phyloP scores from a whole-genome alignment of 2,797 vertebrate genomes.

The Vipera ursinii region DNA sequence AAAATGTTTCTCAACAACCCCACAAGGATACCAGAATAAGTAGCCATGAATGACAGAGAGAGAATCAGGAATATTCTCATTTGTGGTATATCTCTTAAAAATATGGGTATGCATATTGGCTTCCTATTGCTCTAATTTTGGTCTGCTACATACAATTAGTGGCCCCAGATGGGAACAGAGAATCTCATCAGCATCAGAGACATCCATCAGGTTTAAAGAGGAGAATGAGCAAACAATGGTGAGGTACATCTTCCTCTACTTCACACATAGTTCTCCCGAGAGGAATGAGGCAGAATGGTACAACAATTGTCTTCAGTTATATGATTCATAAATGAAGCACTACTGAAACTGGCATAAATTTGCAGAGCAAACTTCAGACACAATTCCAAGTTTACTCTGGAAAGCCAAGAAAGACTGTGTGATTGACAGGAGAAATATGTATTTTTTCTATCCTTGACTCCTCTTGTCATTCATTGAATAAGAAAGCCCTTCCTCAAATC shows the following conservation, averaged over 20 bases:
- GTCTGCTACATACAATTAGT: neutral
- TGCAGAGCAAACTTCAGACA: neutral
- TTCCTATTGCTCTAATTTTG: neutral
- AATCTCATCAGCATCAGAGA: neutral
- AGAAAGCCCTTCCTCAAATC: constrained; percentile 26
- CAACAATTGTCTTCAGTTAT: neutral
- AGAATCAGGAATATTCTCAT: neutral
- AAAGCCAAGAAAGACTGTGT: neutral
- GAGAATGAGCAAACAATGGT: neutral
- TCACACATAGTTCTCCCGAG: too few species aligned
- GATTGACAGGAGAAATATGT: neutral
- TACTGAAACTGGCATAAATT: neutral
- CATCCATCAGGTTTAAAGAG: neutral
- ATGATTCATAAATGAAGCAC: neutral
- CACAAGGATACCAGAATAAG: neutral
- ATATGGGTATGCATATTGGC: neutral
- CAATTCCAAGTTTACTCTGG: neutral
- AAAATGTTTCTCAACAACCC: neutral
- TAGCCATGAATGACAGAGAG: neutral
- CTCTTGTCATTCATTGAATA: neutral
- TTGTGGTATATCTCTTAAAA: neutral
- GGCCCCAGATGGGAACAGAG: neutral
- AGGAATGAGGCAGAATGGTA: neutral
- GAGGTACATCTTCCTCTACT: neutral
- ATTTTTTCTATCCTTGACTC: constrained; percentile 7